phyloP scores from a whole-genome alignment of 2,113 vertebrate species.

The Xiphophorus maculatus region DNA sequence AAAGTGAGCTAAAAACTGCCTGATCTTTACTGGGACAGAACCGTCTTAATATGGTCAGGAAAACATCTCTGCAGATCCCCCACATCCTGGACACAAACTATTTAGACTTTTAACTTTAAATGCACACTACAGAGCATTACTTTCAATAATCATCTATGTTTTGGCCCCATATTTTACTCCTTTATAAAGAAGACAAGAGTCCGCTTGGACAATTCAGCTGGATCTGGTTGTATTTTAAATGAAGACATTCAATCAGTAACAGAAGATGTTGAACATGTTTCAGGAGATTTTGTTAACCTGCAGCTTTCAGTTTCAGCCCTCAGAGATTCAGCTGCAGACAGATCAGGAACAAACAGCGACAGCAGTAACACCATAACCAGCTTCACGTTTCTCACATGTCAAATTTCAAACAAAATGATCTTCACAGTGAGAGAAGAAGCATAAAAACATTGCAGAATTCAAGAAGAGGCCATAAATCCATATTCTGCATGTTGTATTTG shows the following conservation, averaged over 20 bases:
- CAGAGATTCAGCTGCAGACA: neutral
- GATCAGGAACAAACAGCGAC: neutral
- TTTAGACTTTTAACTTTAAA: no score
- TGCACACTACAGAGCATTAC: no score
- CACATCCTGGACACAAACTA: no score
- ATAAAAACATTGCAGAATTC: slow-evolving; percentile 29
- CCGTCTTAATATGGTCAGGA: no score
- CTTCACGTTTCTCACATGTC: neutral
- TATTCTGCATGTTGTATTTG: neutral
- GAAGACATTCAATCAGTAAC: neutral
- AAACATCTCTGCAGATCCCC: no score
- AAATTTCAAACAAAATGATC: neutral
- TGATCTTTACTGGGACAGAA: no score
- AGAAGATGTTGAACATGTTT: neutral
- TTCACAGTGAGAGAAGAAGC: slow-evolving; percentile 18
- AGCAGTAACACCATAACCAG: neutral
- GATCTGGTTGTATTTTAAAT: slow-evolving; percentile 2
- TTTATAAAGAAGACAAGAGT: neutral
- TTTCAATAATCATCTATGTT: no score
- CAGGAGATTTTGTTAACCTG: neutral
- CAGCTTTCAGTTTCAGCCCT: neutral
- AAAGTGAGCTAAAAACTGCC: no score
- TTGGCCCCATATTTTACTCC: neutral
- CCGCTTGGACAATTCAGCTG: neutral
- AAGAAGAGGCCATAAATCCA: neutral